Percentiles rank a stretch among this genome's conserved stretches.
Evolutionary conservation across 2,797 vertebrate genomes (phyloP).

Genomic region (Leuciscus waleckii): DNA sequence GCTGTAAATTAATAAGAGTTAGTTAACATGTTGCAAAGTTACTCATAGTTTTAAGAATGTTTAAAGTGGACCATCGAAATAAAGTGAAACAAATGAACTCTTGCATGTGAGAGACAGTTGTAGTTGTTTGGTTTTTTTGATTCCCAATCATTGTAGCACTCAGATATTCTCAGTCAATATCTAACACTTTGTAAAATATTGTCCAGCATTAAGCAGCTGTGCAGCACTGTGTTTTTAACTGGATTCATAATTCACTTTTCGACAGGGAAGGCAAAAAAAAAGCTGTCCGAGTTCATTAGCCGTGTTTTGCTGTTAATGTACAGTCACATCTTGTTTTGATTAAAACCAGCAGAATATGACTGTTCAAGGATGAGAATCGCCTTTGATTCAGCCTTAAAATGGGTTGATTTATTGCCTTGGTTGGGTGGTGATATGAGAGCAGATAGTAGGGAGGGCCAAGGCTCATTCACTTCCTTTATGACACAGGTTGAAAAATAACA

Average conservation of each 20-base stretch:
- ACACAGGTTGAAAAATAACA: conserved; percentile 55
- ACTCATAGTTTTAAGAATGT: background rate
- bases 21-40: background rate
- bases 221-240: background rate
- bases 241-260: background rate
- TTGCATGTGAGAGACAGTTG: background rate
- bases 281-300: conserved; percentile 41
- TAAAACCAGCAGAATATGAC: conserved; percentile 39
- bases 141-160: too few species aligned
- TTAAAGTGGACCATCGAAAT: background rate
- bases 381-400: conserved; percentile 52
- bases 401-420: conserved; percentile 21
- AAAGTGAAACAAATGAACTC: background rate
- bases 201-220: background rate
- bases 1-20: background rate
- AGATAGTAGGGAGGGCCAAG: conserved; percentile 34
- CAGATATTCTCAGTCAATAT: background rate
- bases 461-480: conserved; percentile 38
- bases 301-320: conserved; percentile 36
- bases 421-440: conserved; percentile 47
- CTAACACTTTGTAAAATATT: background rate
- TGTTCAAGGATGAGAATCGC: conserved; percentile 43
- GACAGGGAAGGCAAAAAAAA: background rate
- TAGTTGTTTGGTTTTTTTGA: background rate
- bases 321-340: conserved; percentile 46